Base-by-base conservation (phyloP, 2,113 vertebrate genomes). In the Meleagris gallopavo region DNA sequence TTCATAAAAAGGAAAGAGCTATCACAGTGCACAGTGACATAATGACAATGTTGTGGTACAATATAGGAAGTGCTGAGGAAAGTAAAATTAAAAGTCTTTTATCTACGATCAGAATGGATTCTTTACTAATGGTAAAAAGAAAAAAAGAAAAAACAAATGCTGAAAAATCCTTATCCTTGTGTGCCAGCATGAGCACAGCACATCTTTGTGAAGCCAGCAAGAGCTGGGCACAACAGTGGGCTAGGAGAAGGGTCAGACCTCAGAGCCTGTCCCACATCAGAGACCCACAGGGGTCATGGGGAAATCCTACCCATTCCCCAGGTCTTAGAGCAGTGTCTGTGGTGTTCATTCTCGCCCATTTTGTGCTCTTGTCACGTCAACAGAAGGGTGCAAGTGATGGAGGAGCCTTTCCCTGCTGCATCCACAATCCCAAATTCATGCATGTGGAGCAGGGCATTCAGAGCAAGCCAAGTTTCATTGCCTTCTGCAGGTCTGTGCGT, bases 391-490 rank as follows among this genome's bases (percentile, higher is more conserved):
- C 25, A 72, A 76, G n/a, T n/a, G 73, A 20, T 29, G 45, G 34
- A 66, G 24, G 15, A 34, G 22, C 25, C 43, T 76, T 50, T 55
- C 46, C 22, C 36, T 30, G 43, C 30, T 67, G 22, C 65, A 40
- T 72, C 40, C 0, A 1, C 38, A 30, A 34, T 34, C 58, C 16
- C 45, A 75, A 9, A 27, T 40, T 40, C 32, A 22, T 29, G 57
- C 8, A 2, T 34, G 32, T 43, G 34, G 58, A 66, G 64, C 22
- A 14, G 17, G 30, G 20, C 13, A 6, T 46, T 18, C 0, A 0
- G 34, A 24, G 32, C 22, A 46, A 80, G 40, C 69, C 66, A 60
- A 22, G 32, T 54, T 58, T 25, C n/a, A 2, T 36, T 52, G 74
- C 40, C 45, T 84, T 50, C 82, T 22, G 52, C 64, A 57, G 73